Evolutionary conservation across 2,113 vertebrate genomes (phyloP).

Genomic region (Eptesicus fuscus): DNA sequence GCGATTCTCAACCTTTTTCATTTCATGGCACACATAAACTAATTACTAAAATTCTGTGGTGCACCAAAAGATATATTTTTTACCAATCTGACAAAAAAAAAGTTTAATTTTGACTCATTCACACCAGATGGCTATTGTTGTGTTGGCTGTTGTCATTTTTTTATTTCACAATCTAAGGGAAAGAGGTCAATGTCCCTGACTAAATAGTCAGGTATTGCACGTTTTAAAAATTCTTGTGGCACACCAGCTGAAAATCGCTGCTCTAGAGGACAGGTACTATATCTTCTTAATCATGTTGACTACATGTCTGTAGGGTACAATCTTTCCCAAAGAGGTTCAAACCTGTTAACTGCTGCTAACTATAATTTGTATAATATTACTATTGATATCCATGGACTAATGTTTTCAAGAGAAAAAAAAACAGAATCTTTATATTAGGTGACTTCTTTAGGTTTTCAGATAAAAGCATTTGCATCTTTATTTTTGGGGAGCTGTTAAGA

Average conservation of each 20-base stretch:
- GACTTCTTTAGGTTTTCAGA: constrained; percentile 6
- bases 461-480: neutral
- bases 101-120: neutral
- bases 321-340: neutral
- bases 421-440: neutral
- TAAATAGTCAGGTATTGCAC: neutral
- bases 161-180: neutral
- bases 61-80: neutral
- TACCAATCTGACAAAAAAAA: neutral
- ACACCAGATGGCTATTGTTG: neutral
- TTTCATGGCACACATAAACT: neutral
- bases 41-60: neutral
- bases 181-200: neutral
- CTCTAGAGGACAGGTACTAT: neutral
- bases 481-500: neutral
- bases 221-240: neutral
- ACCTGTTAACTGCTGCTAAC: neutral
- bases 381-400: neutral
- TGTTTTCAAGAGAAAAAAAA: constrained; percentile 20
- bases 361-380: neutral
- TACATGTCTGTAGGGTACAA: neutral
- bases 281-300: neutral
- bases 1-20: neutral
- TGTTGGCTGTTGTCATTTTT: neutral
- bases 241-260: neutral